Percentiles rank a stretch among this genome's conserved stretches.
phyloP scores from a whole-genome alignment of 64 coral and sea anemone species.

The Montipora foliosa region DNA sequence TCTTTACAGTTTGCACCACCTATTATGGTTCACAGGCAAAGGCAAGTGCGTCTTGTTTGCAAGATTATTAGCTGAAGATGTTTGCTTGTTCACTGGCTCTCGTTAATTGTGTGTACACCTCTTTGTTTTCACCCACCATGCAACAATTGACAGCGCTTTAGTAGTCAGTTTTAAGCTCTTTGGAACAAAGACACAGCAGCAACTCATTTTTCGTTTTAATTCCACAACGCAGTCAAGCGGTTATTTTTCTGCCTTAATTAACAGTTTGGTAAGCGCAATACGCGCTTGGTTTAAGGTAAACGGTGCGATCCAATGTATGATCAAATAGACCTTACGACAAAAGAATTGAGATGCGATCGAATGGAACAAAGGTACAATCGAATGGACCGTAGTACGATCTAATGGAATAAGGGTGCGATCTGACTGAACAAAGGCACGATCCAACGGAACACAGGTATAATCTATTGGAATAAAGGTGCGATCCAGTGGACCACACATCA shows the following conservation, averaged over 20 bases:
- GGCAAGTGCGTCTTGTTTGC: background rate
- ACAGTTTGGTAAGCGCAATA: too few species aligned
- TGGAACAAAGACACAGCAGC: background rate
- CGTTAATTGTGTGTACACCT: conserved; percentile 1
- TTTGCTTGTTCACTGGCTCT: background rate
- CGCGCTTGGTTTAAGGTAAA: background rate
- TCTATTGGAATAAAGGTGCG: too few species aligned
- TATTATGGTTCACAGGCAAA: background rate
- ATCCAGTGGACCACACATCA: too few species aligned
- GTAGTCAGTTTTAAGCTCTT: conserved; percentile 1
- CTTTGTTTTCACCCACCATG: background rate
- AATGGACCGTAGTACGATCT: too few species aligned
- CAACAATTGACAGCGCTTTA: background rate
- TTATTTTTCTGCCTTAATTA: background rate
- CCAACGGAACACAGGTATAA: too few species aligned
- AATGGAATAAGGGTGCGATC: too few species aligned
- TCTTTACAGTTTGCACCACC: background rate
- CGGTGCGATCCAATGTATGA: too few species aligned
- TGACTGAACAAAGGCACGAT: too few species aligned
- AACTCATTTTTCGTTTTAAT: background rate
- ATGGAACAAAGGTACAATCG: too few species aligned
- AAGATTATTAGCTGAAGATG: background rate
- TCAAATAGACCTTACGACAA: too few species aligned
- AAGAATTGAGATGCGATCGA: too few species aligned
- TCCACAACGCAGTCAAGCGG: background rate